These are phyloP conservation scores for Panthera leo DNA, from an alignment of 2,113 vertebrate species.

Conservation along the genomic window DNA sequence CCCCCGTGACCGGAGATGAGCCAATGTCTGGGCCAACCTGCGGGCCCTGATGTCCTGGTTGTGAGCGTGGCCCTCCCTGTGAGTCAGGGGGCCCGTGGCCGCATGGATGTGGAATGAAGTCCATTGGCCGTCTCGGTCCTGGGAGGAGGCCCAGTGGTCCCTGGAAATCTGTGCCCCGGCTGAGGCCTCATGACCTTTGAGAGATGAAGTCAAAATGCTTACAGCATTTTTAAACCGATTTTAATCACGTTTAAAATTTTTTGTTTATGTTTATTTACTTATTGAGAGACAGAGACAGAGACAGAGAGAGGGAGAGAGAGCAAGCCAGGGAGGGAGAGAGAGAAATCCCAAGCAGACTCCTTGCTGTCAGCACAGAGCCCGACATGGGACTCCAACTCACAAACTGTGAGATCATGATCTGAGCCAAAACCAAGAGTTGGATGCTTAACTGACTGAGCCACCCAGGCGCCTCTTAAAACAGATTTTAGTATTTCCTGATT, in stretches of 20 bases:
- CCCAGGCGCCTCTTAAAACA: not conserved
- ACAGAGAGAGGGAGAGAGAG: too few species aligned
- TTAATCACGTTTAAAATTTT: not conserved
- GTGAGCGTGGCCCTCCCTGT: accelerated
- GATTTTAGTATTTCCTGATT: not conserved
- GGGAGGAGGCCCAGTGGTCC: not conserved
- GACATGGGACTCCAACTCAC: too few species aligned
- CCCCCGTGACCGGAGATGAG: not conserved
- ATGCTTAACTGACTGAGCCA: too few species aligned
- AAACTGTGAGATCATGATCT: too few species aligned
- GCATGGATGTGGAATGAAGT: not conserved
- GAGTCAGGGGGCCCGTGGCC: not conserved
- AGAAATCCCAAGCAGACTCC: too few species aligned
- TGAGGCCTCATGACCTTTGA: not conserved
- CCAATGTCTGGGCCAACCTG: not conserved
- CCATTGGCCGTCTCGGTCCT: accelerated
- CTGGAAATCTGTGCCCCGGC: not conserved
- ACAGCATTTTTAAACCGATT: not conserved
- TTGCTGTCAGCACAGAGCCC: too few species aligned
- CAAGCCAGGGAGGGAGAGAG: too few species aligned
- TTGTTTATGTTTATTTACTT: too few species aligned
- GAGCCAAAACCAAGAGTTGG: too few species aligned
- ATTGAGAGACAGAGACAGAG: too few species aligned
- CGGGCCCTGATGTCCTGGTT: not conserved
- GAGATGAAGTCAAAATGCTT: not conserved